Conservation (phyloP, 2,888 invertebrate species). For the Spicauda simplicius region DNA sequence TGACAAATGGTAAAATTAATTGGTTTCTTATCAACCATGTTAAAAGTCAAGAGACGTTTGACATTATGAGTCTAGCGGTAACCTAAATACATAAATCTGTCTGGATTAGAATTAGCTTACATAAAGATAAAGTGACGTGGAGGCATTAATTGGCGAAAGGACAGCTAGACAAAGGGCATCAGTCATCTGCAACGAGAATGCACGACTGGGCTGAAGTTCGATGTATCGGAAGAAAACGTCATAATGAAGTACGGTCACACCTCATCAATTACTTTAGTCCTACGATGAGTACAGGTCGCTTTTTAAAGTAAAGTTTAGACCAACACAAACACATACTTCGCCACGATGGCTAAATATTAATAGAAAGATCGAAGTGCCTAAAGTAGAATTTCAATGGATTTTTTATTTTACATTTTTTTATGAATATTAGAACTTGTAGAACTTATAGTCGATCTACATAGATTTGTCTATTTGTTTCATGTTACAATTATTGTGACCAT, state of each 20-base stretch:
- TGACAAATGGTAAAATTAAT: neutral
- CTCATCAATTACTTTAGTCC: neutral
- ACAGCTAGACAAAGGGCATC: slow-evolving; percentile 37
- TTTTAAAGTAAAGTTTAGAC: no score
- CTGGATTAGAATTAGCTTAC: slow-evolving; percentile 16
- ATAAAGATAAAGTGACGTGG: slow-evolving; percentile 30
- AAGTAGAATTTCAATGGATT: no score
- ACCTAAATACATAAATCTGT: slow-evolving; percentile 8
- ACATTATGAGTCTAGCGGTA: neutral
- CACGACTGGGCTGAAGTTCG: slow-evolving; percentile 34
- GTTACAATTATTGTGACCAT: no score
- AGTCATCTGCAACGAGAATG: slow-evolving; percentile 33
- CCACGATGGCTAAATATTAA: no score
- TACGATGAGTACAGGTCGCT: neutral
- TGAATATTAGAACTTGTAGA: no score
- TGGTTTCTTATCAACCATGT: neutral
- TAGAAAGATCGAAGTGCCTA: no score
- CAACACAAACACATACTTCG: no score
- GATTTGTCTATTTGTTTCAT: no score
- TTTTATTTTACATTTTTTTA: no score
- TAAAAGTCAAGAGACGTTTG: neutral
- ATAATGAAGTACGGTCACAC: slow-evolving; percentile 33
- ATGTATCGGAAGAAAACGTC: slow-evolving; percentile 54
- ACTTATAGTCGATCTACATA: no score
- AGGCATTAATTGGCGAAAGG: slow-evolving; percentile 36